Evolutionary conservation across 2,888 invertebrate genomes (phyloP).

Genomic region (Sphaerophoria taeniata): DNA sequence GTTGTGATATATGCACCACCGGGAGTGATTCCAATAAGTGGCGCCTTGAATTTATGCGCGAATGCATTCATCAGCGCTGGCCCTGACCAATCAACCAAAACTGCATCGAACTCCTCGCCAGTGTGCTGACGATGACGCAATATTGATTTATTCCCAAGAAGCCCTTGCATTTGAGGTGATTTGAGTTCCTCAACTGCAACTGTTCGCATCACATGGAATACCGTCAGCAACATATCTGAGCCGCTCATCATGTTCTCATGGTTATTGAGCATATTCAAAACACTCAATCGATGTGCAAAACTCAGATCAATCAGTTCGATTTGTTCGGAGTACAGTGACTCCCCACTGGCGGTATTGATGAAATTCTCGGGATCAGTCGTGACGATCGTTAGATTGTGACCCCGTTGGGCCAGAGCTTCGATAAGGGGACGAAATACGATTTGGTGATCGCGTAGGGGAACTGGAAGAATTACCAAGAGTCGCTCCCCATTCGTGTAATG

Average conservation of each 20-base stretch:
- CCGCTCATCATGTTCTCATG: constrained; percentile 75
- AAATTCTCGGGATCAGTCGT: constrained; percentile 83
- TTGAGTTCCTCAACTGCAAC: constrained; percentile 76
- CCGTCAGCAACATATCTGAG: constrained; percentile 76
- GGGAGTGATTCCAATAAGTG: constrained; percentile 84
- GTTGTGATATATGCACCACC: constrained; percentile 83
- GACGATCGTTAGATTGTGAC: constrained; percentile 83
- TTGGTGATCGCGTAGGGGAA: constrained; percentile 84
- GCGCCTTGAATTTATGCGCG: constrained; percentile 84
- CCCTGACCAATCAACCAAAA: constrained; percentile 84
- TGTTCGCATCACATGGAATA: constrained; percentile 76
- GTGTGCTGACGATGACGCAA: too few relatives aligned
- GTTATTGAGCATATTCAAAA: constrained; percentile 74
- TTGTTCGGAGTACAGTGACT: constrained; percentile 53
- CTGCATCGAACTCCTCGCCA: constrained; percentile 84
- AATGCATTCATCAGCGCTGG: constrained; percentile 83
- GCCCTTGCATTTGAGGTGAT: constrained; percentile 76
- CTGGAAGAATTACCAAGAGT: constrained; percentile 82
- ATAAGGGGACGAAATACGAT: constrained; percentile 82
- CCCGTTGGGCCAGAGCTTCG: constrained; percentile 81
- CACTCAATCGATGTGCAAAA: constrained; percentile 75
- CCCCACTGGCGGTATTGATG: constrained; percentile 38
- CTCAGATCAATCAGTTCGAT: constrained; percentile 82
- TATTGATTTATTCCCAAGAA: constrained; percentile 73
- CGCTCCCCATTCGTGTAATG: constrained; percentile 34